Base-by-base conservation (phyloP, 2,113 vertebrate species). In the Marmota monax region DNA sequence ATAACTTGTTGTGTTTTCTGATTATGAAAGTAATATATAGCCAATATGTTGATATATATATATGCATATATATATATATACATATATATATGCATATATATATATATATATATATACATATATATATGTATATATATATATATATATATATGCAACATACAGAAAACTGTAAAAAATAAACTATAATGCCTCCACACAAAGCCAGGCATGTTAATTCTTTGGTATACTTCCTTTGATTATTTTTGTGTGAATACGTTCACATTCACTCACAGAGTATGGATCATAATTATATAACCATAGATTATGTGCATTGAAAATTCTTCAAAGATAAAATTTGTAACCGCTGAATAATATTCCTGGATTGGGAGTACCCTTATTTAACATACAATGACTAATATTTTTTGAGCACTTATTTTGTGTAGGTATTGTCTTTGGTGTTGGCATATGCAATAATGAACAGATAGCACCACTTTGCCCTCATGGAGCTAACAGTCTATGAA, bases 1-100 rank as follows among this genome's bases (percentile, higher is more conserved):
- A 87, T 83, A 92, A 87, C n/a, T 65, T 74, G 56, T 53, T 72
- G 18, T 82, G 20, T 90, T 94, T 92, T 87, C 84, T 94, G 56
- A 84, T 94, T 84, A 79, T 27, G 58, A 96, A 87, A 84, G 74
- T 72, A 85, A 95, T 65, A 84, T 63, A 32, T 69, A 37, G 20
- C 32, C 34, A 91, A n/a, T 58, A 84, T 74, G 25, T 67, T 72
- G 7, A 32, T 70, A 94, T 7, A 48, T 61, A 22, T 63, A 84
- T 45, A n/a, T n/a, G n/a, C n/a, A n/a, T n/a, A n/a, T n/a, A n/a
- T n/a, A n/a, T n/a, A n/a, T n/a, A n/a, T n/a, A n/a, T n/a, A n/a
- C n/a, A n/a, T n/a, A n/a, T n/a, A n/a, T 12, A 48, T 48, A 42
- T 45, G 27, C 74, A 94, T 7, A 90, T 85, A 77, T 45, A 48